phyloP scores from a whole-genome alignment of 2,113 vertebrate genomes.

The Reinhardtius hippoglossoides region DNA sequence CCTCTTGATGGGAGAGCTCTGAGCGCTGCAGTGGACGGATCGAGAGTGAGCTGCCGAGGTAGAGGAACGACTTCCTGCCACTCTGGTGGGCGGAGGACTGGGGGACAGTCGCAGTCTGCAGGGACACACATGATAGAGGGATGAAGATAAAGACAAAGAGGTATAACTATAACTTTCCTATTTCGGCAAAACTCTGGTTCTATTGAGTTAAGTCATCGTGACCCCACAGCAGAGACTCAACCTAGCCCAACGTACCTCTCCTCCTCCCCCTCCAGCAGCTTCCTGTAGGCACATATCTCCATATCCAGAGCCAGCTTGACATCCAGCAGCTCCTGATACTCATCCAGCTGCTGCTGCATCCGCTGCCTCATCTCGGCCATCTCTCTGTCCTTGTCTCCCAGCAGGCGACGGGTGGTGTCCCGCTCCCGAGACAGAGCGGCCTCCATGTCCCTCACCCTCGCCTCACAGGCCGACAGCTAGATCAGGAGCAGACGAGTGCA shows the following conservation, averaged over 20 bases:
- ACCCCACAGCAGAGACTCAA: too few relatives aligned
- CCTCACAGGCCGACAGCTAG: constrained; percentile 91
- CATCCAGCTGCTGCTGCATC: constrained; percentile 97
- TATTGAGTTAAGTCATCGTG: background rate
- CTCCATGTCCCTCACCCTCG: constrained; percentile 92
- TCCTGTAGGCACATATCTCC: constrained; percentile 97
- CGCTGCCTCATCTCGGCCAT: constrained; percentile 94
- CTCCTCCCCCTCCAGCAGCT: constrained; percentile 97
- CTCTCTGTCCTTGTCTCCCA: constrained; percentile 93
- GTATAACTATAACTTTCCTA: background rate
- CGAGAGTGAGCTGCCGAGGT: constrained; percentile 60
- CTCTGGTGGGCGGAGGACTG: constrained; percentile 86
- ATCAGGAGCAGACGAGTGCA: background rate
- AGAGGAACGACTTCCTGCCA: constrained; percentile 78
- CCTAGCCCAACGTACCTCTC: constrained; percentile 82
- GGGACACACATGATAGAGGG: background rate
- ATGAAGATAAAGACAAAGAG: too few relatives aligned
- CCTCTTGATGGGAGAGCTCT: constrained; percentile 86
- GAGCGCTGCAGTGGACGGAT: constrained; percentile 33
- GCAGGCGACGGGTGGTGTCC: constrained; percentile 87
- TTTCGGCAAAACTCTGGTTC: background rate
- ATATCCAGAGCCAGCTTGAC: constrained; percentile 97
- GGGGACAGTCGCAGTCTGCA: constrained; percentile 92
- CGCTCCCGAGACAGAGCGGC: constrained; percentile 89
- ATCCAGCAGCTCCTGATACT: constrained; percentile 97